These are phyloP conservation scores for Drosophila pseudoananassae DNA, from an alignment of 1,140 invertebrate species.

Conservation along the genomic window DNA sequence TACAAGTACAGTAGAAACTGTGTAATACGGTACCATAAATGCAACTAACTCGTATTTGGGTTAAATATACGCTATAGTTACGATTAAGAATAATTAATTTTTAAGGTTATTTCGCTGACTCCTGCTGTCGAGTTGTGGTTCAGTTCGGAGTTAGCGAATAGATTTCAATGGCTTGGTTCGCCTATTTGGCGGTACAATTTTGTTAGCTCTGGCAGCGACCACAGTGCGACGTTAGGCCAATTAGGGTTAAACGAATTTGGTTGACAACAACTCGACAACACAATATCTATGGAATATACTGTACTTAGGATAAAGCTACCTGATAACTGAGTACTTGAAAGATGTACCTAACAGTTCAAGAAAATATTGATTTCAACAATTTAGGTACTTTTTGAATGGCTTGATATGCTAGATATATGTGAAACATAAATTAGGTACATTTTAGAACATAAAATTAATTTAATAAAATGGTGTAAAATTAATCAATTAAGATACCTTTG, in stretches of 20 bases:
- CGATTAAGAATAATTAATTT: constrained; percentile 34
- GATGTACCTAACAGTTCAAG: neutral
- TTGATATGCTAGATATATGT: too few relatives aligned
- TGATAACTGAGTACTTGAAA: constrained; percentile 3
- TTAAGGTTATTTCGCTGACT: constrained; percentile 33
- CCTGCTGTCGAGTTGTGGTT: constrained; percentile 67
- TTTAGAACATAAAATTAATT: too few relatives aligned
- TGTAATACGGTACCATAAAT: constrained; percentile 55
- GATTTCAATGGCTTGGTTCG: neutral
- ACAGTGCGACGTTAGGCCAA: constrained; percentile 56
- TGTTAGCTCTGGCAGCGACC: constrained; percentile 46
- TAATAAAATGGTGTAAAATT: neutral
- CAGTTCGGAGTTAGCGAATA: constrained; percentile 7
- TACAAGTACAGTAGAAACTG: constrained; percentile 39
- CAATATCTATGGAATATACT: constrained; percentile 23
- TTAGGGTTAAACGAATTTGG: constrained; percentile 47
- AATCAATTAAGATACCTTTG: neutral
- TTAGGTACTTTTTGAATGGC: too few relatives aligned
- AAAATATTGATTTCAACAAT: neutral
- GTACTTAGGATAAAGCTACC: constrained; percentile 22
- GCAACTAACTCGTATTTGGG: constrained; percentile 41
- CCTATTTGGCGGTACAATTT: constrained; percentile 7
- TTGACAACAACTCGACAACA: constrained; percentile 71
- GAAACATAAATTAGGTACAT: neutral
- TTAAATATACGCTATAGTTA: constrained; percentile 61